Conservation (phyloP, 37 sponge, comb jelly and placozoan species). For the Petrosia ficiformis region DNA sequence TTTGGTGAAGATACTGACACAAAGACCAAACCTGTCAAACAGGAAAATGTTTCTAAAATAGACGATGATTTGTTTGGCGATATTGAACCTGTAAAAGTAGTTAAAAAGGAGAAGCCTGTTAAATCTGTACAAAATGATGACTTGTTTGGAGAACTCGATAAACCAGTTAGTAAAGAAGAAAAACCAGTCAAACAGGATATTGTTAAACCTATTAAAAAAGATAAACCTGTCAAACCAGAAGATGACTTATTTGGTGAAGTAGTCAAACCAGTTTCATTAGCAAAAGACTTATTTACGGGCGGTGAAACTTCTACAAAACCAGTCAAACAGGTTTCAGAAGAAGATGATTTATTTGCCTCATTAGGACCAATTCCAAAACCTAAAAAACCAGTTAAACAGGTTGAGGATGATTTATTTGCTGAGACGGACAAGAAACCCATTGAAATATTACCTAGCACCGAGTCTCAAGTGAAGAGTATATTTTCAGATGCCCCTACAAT, state of each 20-base stretch:
- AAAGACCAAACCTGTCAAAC: neutral
- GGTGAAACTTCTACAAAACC: neutral
- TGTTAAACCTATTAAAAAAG: constrained; percentile 4
- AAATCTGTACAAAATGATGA: neutral
- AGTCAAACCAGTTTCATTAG: neutral
- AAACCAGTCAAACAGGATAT: neutral
- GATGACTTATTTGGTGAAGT: constrained; percentile 37
- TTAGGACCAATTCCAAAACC: neutral
- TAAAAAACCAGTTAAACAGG: neutral
- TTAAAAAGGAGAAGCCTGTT: too few relatives aligned
- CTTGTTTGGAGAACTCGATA: constrained; percentile 4
- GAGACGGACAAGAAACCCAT: neutral
- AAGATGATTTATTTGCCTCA: constrained; percentile 16
- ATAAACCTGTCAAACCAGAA: neutral
- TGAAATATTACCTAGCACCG: neutral
- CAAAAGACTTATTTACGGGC: neutral
- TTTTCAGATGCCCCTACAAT: neutral
- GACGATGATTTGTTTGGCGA: neutral
- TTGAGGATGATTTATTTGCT: neutral
- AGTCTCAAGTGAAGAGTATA: neutral
- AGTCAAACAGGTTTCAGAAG: neutral
- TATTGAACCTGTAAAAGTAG: neutral
- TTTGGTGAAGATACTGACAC: constrained; percentile 1
- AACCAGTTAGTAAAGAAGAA: neutral
- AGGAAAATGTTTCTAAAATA: neutral